phyloP scores from a whole-genome alignment of 2,113 vertebrate species.

The Alethe castanea region DNA sequence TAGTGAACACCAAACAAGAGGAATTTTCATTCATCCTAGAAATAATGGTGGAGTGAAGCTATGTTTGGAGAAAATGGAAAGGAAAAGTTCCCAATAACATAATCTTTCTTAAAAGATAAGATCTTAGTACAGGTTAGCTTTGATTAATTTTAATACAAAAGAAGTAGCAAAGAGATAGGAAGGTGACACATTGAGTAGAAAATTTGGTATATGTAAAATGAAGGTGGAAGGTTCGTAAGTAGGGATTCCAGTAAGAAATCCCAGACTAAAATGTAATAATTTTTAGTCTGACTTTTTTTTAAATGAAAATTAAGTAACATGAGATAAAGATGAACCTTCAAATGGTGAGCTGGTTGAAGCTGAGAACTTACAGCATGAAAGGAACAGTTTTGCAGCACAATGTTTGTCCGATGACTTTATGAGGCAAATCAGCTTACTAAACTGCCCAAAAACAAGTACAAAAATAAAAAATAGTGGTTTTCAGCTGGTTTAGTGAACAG shows the following conservation, averaged over 20 bases:
- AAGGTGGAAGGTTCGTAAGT: neutral
- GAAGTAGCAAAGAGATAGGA: neutral
- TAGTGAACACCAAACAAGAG: neutral
- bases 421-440: neutral
- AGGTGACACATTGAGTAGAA: neutral
- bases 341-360: neutral
- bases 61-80: neutral
- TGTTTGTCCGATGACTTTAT: neutral
- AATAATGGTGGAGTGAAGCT: neutral
- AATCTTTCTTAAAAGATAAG: neutral
- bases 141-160: neutral
- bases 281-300: neutral
- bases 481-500: neutral
- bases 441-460: neutral
- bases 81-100: neutral
- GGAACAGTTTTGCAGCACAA: neutral
- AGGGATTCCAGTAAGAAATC: neutral
- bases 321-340: neutral
- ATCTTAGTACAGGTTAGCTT: neutral
- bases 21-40: neutral
- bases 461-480: neutral
- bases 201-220: neutral
- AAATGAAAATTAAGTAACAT: neutral
- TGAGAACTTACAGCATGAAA: neutral
- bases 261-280: neutral